Evolutionary conservation across 2,113 vertebrate species (phyloP).

Genomic region (Zosterops hypoxanthus): DNA sequence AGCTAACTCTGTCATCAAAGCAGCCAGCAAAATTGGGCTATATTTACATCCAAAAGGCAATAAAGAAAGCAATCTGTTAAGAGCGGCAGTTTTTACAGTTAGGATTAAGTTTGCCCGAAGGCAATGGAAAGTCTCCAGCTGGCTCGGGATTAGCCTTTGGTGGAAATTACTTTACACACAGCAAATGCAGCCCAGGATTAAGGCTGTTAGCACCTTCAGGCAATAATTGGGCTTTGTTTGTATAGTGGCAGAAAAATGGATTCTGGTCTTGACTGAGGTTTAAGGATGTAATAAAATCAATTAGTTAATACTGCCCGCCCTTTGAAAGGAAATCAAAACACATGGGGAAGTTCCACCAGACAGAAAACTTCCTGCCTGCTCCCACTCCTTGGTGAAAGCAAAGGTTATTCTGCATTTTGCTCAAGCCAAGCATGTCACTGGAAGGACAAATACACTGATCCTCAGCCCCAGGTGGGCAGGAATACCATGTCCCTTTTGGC

Average conservation of each 20-base stretch:
- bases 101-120: background rate
- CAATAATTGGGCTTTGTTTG: slow-evolving; percentile 33
- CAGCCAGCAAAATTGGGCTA: background rate
- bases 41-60: background rate
- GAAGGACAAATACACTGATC: background rate
- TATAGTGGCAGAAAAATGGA: slow-evolving; percentile 7
- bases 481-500: background rate
- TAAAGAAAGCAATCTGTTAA: slow-evolving; percentile 17
- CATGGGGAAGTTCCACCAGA: background rate
- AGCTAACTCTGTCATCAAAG: background rate
- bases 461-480: background rate
- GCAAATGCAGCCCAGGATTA: slow-evolving; percentile 16
- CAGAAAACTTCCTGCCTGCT: background rate
- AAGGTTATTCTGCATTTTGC: background rate
- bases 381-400: background rate
- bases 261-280: slow-evolving; percentile 2
- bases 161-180: slow-evolving; percentile 23
- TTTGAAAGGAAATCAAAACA: slow-evolving; percentile 1
- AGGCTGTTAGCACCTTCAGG: slow-evolving; percentile 39
- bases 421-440: background rate
- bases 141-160: background rate
- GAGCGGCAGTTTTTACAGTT: background rate
- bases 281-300: slow-evolving; percentile 41
- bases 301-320: background rate
- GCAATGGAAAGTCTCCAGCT: slow-evolving; percentile 50